These are phyloP conservation scores for Ochropacha duplaris DNA, from an alignment of 2,888 invertebrate species.

Conservation along the genomic window DNA sequence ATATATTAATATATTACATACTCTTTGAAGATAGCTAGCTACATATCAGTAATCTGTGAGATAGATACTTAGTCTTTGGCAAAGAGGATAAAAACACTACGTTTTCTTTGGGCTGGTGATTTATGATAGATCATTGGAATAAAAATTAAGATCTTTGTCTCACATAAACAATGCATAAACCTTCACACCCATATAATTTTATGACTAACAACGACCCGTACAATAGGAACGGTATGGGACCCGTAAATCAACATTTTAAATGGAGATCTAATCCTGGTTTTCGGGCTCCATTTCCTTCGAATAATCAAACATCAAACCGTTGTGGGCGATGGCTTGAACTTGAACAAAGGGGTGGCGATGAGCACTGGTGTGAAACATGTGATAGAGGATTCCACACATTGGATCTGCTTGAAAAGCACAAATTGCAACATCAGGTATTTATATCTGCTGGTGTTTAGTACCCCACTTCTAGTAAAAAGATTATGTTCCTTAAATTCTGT, in stretches of 20 bases:
- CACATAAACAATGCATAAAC: too few relatives aligned
- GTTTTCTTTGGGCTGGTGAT: too few relatives aligned
- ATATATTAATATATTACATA: too few relatives aligned
- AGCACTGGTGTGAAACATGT: slow-evolving; percentile 90
- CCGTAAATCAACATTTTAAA: slow-evolving; percentile 24
- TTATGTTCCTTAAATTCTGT: too few relatives aligned
- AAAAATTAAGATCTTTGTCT: too few relatives aligned
- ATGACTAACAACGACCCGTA: slow-evolving; percentile 23
- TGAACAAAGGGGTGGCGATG: slow-evolving; percentile 28
- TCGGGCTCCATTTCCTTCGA: slow-evolving; percentile 19
- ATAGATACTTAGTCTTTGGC: too few relatives aligned
- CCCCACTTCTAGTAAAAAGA: too few relatives aligned
- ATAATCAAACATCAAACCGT: slow-evolving; percentile 15
- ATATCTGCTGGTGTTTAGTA: too few relatives aligned
- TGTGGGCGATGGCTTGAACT: slow-evolving; percentile 13
- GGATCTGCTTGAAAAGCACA: slow-evolving; percentile 85
- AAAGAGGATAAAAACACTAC: too few relatives aligned
- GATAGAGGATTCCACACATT: slow-evolving; percentile 87
- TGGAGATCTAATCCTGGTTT: slow-evolving; percentile 26
- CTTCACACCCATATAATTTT: slow-evolving; percentile 13
- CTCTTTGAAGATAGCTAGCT: too few relatives aligned
- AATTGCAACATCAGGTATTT: slow-evolving; percentile 85
- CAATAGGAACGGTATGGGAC: slow-evolving; percentile 3
- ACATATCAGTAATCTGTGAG: too few relatives aligned
- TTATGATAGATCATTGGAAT: too few relatives aligned